phyloP scores from a whole-genome alignment of 1,140 invertebrate species.

The Archivesica marissinica region DNA sequence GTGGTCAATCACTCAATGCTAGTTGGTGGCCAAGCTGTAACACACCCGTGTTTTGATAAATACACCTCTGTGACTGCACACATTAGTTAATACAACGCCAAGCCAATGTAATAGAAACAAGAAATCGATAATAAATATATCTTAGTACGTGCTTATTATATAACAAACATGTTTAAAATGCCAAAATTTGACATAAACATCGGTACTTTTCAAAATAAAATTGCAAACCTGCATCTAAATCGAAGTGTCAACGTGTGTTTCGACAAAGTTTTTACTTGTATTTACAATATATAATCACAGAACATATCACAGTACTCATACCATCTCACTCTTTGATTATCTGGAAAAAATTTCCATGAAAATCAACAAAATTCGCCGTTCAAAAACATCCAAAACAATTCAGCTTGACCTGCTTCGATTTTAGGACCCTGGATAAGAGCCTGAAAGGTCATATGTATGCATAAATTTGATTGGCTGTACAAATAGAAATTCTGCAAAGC shows the following conservation, averaged over 20 bases:
- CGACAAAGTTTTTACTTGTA: neutral
- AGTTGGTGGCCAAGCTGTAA: neutral
- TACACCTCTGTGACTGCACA: no score
- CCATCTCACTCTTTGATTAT: neutral
- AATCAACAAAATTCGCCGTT: slow-evolving; percentile 1
- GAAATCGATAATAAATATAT: no score
- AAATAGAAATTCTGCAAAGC: slow-evolving; percentile 28
- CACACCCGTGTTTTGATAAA: neutral
- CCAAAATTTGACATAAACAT: no score
- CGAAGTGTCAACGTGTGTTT: neutral
- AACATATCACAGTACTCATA: neutral
- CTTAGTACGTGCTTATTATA: no score
- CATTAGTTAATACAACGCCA: no score
- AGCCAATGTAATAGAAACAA: no score
- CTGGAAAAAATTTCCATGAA: neutral
- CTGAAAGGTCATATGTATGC: slow-evolving; percentile 42
- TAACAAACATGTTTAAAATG: no score
- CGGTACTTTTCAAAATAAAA: neutral
- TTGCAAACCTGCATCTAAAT: neutral
- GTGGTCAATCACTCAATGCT: slow-evolving; percentile 1
- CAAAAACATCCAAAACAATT: slow-evolving; percentile 55
- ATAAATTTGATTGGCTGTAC: slow-evolving; percentile 66
- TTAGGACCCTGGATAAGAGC: slow-evolving; percentile 71
- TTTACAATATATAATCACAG: neutral
- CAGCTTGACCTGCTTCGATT: slow-evolving; percentile 58